phyloP scores from a whole-genome alignment of 2,797 vertebrate genomes.

The Microcaecilia unicolor region DNA sequence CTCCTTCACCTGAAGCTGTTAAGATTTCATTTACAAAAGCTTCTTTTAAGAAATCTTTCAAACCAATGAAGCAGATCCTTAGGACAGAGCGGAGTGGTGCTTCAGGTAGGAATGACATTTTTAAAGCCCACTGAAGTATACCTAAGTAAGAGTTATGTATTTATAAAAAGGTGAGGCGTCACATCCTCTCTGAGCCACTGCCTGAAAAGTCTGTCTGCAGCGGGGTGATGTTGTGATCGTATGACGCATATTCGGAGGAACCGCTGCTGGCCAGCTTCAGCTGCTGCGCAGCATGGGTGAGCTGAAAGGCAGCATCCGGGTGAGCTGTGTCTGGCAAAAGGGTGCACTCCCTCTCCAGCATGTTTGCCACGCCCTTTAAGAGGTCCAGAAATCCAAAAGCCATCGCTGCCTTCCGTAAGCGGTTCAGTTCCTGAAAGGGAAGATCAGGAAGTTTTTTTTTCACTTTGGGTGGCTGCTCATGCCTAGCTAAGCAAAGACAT shows the following conservation, averaged over 20 bases:
- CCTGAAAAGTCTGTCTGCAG: conserved; percentile 92
- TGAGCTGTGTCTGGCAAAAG: conserved; percentile 89
- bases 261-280: conserved; percentile 86
- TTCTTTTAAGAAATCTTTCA: too few relatives aligned
- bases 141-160: too few relatives aligned
- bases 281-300: conserved; percentile 88
- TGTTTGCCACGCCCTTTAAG: conserved; percentile 86
- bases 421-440: conserved; percentile 80
- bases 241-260: conserved; percentile 78
- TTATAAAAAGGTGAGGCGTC: conserved; percentile 10
- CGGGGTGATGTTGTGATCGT: conserved; percentile 87
- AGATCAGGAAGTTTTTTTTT: too few relatives aligned
- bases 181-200: conserved; percentile 55
- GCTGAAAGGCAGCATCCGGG: conserved; percentile 90
- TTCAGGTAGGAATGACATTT: too few relatives aligned
- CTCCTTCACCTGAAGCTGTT: too few relatives aligned
- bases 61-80: too few relatives aligned
- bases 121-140: too few relatives aligned
- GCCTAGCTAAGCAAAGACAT: too few relatives aligned
- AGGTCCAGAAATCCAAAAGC: conserved; percentile 96
- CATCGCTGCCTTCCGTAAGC: conserved; percentile 86
- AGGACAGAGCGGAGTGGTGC: too few relatives aligned
- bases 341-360: conserved; percentile 91
- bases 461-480: too few relatives aligned
- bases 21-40: too few relatives aligned